Base-by-base conservation (phyloP, 2,113 vertebrate genomes). In the Callocephalon fimbriatum region DNA sequence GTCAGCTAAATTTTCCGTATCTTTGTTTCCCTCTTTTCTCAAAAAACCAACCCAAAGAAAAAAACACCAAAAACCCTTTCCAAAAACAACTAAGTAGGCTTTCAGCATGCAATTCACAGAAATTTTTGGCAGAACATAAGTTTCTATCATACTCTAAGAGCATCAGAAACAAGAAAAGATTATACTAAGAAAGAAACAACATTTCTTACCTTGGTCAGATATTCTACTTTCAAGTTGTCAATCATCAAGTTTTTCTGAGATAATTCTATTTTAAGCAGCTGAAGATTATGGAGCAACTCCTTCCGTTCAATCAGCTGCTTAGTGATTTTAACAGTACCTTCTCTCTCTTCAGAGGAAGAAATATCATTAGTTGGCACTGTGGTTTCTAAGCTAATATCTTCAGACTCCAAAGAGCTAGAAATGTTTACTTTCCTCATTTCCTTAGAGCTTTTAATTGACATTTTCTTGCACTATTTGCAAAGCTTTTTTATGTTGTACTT, bases 371-470 rank as follows among this genome's bases (percentile, higher is more conserved):
- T 99, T 37, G 99, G 99, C 42, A 99, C 94, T 22, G 99, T 99
- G 12, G 99, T 99, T 98, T 99, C 99, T 94, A 99, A 98, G 93
- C 99, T 99, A 95, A 99, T 97, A 95, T 99, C 99, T 97, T 99
- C 99, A 25, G 99, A 99, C 96, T 99, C 99, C 93, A 99, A 90
- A 17, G 99, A 99, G 96, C 99, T 99, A 58, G 99, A 99, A 50
- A 99, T 62, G 14, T 99, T 99, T 44, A 97, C 97, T 80, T 96
- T 98, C 88, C 90, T 98, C 27, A 94, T 79, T 88, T 97, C 97
- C 54, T 97, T 98, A 6, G 97, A 95, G 82, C 96, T 98, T 97
- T 99, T 99, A 9, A 96, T 98, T 26, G 99, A 99, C 99, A 99
- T 99, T 83, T 78, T 96, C 25, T 50, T 91, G 83, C 23, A 11